phyloP scores from a whole-genome alignment of 2,113 vertebrate species.

The Natator depressus region DNA sequence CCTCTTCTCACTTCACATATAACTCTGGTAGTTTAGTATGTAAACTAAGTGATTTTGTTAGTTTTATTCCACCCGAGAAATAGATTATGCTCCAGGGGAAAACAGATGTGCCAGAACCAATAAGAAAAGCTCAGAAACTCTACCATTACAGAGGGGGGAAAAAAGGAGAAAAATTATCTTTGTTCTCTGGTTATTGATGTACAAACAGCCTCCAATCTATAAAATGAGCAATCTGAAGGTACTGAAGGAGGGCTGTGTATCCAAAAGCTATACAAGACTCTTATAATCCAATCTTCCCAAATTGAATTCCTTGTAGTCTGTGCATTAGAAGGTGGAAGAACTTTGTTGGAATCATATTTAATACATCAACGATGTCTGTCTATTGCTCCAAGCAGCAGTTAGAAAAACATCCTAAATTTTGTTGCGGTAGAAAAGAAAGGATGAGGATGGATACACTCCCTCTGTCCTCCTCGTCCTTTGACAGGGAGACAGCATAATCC shows the following conservation, averaged over 20 bases:
- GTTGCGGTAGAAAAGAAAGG: neutral
- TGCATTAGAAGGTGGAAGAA: neutral
- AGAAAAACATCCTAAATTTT: neutral
- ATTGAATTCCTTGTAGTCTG: neutral
- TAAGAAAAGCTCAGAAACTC: neutral
- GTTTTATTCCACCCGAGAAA: neutral
- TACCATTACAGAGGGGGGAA: rapidly evolving
- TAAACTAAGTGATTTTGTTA: neutral
- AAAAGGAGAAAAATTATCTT: neutral
- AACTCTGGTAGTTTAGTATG: neutral
- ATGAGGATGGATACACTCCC: neutral
- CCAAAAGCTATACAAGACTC: neutral
- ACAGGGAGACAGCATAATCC: too few relatives aligned
- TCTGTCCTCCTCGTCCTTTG: neutral
- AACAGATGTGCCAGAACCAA: neutral
- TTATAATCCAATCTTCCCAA: neutral
- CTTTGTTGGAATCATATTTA: neutral
- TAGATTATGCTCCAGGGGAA: neutral
- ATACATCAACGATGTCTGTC: neutral
- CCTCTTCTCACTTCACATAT: neutral
- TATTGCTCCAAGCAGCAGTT: neutral
- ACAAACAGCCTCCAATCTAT: neutral
- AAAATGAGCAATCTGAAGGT: neutral
- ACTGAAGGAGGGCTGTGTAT: neutral
- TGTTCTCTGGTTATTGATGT: neutral